Conservation (phyloP, 1,140 invertebrate species). For the Drosophila subobscura region DNA sequence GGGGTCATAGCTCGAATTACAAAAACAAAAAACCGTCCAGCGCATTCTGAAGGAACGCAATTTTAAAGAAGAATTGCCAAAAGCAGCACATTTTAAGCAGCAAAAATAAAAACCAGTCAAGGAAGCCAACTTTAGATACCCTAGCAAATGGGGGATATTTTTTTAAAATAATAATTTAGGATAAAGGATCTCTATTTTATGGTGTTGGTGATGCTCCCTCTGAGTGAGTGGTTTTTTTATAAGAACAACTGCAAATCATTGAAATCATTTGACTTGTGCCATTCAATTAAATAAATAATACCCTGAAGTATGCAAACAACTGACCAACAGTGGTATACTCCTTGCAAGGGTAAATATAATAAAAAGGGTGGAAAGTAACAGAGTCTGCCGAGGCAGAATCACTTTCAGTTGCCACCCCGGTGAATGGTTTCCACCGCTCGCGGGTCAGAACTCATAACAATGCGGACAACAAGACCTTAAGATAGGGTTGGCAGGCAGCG, state of each 20-base stretch:
- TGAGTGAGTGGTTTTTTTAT: too few relatives aligned
- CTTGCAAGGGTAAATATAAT: neutral
- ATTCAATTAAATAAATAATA: too few relatives aligned
- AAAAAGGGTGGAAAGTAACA: constrained; percentile 71
- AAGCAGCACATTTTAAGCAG: constrained; percentile 52
- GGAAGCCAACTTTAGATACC: too few relatives aligned
- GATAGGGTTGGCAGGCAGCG: constrained; percentile 57
- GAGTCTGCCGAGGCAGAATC: constrained; percentile 52
- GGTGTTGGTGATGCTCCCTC: too few relatives aligned
- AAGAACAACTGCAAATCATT: too few relatives aligned
- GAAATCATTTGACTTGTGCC: too few relatives aligned
- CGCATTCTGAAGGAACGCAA: constrained; percentile 43
- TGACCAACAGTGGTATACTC: too few relatives aligned
- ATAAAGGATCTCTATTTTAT: too few relatives aligned
- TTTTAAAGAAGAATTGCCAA: constrained; percentile 45
- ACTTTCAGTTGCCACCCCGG: constrained; percentile 62
- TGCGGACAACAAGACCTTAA: constrained; percentile 49
- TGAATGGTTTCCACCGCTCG: constrained; percentile 57
- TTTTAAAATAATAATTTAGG: too few relatives aligned
- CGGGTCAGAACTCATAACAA: constrained; percentile 60
- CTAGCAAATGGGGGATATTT: too few relatives aligned
- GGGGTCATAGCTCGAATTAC: constrained; percentile 74
- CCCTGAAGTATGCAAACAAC: too few relatives aligned
- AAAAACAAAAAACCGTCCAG: constrained; percentile 57
- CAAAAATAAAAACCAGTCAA: constrained; percentile 14